Evolutionary conservation across 2,888 invertebrate genomes (phyloP).

Genomic region (Catonia carolina): DNA sequence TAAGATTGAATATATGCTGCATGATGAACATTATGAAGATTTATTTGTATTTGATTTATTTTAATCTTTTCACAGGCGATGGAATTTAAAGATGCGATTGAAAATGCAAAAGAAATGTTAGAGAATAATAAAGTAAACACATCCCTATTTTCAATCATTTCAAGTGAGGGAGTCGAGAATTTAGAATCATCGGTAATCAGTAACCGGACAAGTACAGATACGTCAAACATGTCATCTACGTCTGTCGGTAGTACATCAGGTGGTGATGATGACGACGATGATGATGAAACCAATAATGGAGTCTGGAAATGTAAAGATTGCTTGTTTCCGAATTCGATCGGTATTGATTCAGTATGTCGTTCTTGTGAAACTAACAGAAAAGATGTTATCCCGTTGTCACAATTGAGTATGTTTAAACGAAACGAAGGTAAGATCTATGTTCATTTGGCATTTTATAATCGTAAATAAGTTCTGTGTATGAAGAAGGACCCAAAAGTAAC

Average conservation of each 20-base stretch:
- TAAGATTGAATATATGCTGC: no score
- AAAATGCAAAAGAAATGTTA: slow-evolving; percentile 30
- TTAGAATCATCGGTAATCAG: slow-evolving; percentile 18
- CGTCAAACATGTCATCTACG: neutral
- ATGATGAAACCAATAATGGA: no score
- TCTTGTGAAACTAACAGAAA: neutral
- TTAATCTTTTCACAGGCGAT: slow-evolving; percentile 36
- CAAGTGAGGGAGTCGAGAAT: no score
- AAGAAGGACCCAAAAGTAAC: no score
- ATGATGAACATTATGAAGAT: no score
- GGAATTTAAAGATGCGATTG: slow-evolving; percentile 42
- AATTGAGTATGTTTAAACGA: neutral
- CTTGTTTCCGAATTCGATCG: neutral
- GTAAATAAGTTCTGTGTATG: no score
- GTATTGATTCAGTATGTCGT: slow-evolving; percentile 3
- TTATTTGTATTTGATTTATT: no score
- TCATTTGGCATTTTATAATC: no score
- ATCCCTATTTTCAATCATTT: no score
- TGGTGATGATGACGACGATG: no score
- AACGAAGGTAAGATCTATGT: no score
- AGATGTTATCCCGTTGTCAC: slow-evolving; percentile 16
- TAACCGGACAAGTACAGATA: slow-evolving; percentile 28
- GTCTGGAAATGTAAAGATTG: slow-evolving; percentile 12
- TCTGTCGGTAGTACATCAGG: no score
- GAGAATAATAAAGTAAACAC: neutral